phyloP scores from a whole-genome alignment of 2,797 vertebrate genomes.

The Apogon hyalosoma region DNA sequence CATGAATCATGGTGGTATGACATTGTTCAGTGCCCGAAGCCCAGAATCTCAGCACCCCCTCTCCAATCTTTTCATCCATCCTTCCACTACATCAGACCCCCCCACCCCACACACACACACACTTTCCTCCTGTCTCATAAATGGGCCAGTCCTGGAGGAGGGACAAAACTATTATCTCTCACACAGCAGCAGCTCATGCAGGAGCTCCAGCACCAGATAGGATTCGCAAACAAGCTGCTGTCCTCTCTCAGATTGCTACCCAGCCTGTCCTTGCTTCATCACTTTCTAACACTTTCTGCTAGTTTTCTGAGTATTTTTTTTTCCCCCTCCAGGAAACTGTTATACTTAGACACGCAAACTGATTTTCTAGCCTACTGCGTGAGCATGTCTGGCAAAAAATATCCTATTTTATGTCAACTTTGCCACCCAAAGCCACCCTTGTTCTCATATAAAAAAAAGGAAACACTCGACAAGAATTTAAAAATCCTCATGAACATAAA shows the following conservation, averaged over 20 bases:
- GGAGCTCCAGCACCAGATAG: conserved; percentile 69
- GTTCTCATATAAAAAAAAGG: conserved; percentile 6
- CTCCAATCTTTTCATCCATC: conserved; percentile 64
- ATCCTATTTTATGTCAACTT: conserved; percentile 19
- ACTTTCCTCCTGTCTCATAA: conserved; percentile 35
- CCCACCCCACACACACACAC: conserved; percentile 7
- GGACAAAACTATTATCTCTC: conserved; percentile 79
- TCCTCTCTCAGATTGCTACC: conserved; percentile 48
- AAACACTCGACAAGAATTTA: neutral
- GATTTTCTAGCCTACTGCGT: conserved; percentile 34
- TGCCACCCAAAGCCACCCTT: conserved; percentile 1
- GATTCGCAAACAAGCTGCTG: conserved; percentile 63
- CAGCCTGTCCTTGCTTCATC: conserved; percentile 25
- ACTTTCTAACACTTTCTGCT: conserved; percentile 18
- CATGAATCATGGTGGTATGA: conserved; percentile 67
- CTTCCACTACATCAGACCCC: conserved; percentile 23
- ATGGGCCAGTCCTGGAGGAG: conserved; percentile 69
- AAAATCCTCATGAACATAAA: too few relatives aligned
- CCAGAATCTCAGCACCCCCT: conserved; percentile 47
- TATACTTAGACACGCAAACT: conserved; percentile 17
- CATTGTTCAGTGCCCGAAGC: conserved; percentile 55
- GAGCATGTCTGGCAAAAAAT: conserved; percentile 22
- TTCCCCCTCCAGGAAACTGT: conserved; percentile 19
- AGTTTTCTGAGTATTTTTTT: conserved; percentile 16
- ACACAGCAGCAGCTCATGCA: conserved; percentile 70